A percentile compares a stretch with the other conserved stretches of the same genome.
These are phyloP conservation scores for Drosophila tropicalis DNA, from an alignment of 1,140 invertebrate genomes.

Conservation along the genomic window DNA sequence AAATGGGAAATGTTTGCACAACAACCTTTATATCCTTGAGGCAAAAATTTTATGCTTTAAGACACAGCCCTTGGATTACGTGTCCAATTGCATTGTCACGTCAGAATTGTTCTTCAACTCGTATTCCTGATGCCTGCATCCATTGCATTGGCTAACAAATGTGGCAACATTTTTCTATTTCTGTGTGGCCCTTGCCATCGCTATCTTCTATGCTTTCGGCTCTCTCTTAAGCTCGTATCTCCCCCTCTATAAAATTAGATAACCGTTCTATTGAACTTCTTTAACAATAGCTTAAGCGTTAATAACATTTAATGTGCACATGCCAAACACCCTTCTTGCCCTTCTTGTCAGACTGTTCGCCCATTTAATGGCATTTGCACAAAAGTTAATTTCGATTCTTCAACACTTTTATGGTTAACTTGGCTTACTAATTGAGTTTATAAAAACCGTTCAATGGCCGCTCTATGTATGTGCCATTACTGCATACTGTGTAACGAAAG, in stretches of 20 bases:
- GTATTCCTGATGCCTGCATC: conserved; percentile 2
- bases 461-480: neutral
- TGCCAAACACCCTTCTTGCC: neutral
- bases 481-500: neutral
- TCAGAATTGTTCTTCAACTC: conserved; percentile 48
- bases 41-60: conserved; percentile 40
- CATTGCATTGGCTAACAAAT: conserved; percentile 44
- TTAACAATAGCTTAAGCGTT: conserved; percentile 59
- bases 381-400: conserved; percentile 72
- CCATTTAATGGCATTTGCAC: conserved; percentile 55
- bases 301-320: conserved; percentile 76
- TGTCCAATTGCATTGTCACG: conserved; percentile 69
- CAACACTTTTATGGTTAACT: conserved; percentile 60
- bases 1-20: conserved; percentile 51
- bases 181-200: neutral
- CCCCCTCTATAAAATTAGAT: conserved; percentile 63
- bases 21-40: conserved; percentile 45
- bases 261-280: conserved; percentile 69
- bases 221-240: neutral
- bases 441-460: conserved; percentile 56
- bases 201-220: neutral
- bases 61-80: conserved; percentile 40
- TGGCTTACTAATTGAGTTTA: conserved; percentile 72
- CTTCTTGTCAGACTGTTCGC: neutral
- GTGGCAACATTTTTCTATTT: conserved; percentile 38